phyloP scores from a whole-genome alignment of 2,113 vertebrate genomes.

The Podiceps cristatus region DNA sequence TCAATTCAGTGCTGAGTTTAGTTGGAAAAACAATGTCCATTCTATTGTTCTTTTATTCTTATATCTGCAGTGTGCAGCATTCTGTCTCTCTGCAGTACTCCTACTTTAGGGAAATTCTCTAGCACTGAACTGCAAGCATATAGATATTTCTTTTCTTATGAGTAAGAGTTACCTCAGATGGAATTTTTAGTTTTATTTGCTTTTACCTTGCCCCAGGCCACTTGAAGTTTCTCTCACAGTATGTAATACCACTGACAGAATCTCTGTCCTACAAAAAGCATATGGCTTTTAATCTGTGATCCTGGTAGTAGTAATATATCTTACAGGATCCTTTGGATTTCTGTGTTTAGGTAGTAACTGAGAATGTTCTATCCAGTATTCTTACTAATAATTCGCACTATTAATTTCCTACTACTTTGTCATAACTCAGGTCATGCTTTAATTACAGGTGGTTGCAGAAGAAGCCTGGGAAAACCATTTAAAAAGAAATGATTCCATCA shows the following conservation, averaged over 20 bases:
- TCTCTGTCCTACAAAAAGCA: neutral
- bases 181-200: neutral
- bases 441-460: constrained; percentile 93
- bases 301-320: neutral
- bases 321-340: neutral
- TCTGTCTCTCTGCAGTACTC: neutral
- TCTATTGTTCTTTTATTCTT: neutral
- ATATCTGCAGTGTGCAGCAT: neutral
- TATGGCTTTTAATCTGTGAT: neutral
- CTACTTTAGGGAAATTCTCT: neutral
- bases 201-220: neutral
- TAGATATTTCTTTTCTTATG: neutral
- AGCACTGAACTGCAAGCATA: neutral
- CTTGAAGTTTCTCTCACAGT: neutral
- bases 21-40: neutral
- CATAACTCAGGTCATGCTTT: constrained; percentile 26
- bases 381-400: neutral
- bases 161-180: neutral
- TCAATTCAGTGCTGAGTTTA: neutral
- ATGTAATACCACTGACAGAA: neutral
- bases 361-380: neutral
- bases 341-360: neutral
- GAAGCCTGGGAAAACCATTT: constrained; percentile 99
- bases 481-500: constrained; percentile 98
- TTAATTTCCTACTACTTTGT: neutral